These are phyloP conservation scores for Cremastinae sp. DNA, from an alignment of 2,888 invertebrate genomes.

Conservation along the genomic window DNA sequence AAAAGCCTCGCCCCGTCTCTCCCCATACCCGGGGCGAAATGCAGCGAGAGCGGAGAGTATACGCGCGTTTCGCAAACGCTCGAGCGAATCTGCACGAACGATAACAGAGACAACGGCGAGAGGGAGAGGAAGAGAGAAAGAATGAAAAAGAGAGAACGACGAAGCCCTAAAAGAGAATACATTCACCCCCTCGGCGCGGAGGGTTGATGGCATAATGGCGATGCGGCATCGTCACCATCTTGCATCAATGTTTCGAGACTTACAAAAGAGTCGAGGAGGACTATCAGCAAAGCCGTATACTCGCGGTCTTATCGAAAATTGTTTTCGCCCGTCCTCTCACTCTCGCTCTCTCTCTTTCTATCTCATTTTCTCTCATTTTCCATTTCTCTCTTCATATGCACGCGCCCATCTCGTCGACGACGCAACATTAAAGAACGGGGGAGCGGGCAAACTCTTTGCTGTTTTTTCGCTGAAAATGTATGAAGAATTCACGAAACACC, in stretches of 20 bases:
- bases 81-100: conserved; percentile 26
- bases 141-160: too few relatives aligned
- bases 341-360: conserved; percentile 16
- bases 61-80: conserved; percentile 33
- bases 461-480: background rate
- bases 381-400: background rate
- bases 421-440: too few relatives aligned
- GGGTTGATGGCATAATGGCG: conserved; percentile 10
- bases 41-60: conserved; percentile 42
- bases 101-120: conserved; percentile 1
- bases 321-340: conserved; percentile 30
- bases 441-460: background rate
- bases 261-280: conserved; percentile 18
- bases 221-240: conserved; percentile 26
- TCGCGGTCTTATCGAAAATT: conserved; percentile 52
- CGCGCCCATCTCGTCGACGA: background rate
- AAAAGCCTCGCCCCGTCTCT: conserved; percentile 64
- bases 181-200: conserved; percentile 25
- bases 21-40: conserved; percentile 50
- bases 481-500: too few relatives aligned
- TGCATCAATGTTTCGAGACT: conserved; percentile 44
- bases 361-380: conserved; percentile 3
- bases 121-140: too few relatives aligned
- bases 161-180: conserved; percentile 54
- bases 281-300: conserved; percentile 25